phyloP scores from a whole-genome alignment of 2,888 invertebrate genomes.

The Cosmorhoe ocellata region DNA sequence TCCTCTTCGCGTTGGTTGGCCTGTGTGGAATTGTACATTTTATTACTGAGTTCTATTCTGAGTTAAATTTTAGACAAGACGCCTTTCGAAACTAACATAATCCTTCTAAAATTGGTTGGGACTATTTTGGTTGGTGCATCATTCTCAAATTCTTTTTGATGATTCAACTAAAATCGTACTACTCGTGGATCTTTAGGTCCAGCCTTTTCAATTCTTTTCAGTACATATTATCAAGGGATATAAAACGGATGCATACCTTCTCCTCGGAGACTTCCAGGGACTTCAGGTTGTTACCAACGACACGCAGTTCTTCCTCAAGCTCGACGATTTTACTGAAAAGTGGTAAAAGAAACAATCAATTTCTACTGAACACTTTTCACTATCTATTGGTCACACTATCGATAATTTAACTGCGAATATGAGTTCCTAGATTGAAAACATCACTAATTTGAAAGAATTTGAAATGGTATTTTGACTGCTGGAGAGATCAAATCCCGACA shows the following conservation, averaged over 20 bases:
- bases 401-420: no score
- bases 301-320: conserved; percentile 99
- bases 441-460: no score
- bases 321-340: conserved; percentile 98
- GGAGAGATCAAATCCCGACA: no score
- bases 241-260: conserved; percentile 88
- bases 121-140: conserved; percentile 69
- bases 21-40: conserved; percentile 80
- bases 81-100: background rate
- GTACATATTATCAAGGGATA: no score
- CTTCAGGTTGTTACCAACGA: conserved; percentile 99
- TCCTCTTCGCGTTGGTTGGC: conserved; percentile 99
- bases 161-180: background rate
- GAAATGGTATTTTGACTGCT: no score
- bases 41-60: conserved; percentile 43
- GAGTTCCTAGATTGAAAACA: no score
- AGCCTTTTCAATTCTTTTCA: background rate
- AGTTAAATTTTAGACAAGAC: background rate
- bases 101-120: conserved; percentile 1
- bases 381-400: no score
- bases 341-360: conserved; percentile 54
- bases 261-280: conserved; percentile 99
- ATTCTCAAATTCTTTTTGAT: conserved; percentile 35
- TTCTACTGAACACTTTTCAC: conserved; percentile 46
- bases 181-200: background rate